Evolutionary conservation across 2,888 invertebrate species (phyloP).

Genomic region (Drosophila pseudotalamancana): DNA sequence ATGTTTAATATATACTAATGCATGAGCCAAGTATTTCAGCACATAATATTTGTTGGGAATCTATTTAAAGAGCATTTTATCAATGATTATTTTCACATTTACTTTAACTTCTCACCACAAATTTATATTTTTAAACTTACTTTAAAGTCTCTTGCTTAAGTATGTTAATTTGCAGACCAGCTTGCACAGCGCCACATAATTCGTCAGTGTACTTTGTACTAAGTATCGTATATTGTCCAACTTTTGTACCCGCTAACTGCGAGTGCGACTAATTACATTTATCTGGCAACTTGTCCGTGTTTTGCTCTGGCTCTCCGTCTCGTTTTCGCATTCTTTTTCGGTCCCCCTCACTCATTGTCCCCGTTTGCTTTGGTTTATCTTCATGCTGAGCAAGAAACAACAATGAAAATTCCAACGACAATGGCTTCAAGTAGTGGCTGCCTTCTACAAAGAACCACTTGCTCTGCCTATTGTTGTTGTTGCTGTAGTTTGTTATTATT

Average conservation of each 20-base stretch:
- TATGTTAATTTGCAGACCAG: slow-evolving; percentile 22
- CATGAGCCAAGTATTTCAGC: too few species aligned
- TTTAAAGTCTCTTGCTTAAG: neutral
- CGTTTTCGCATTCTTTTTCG: neutral
- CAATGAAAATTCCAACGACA: slow-evolving; percentile 53
- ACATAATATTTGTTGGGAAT: too few species aligned
- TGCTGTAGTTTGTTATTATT: slow-evolving; percentile 27
- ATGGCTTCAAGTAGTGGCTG: slow-evolving; percentile 30
- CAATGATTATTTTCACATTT: neutral
- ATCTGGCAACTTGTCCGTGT: slow-evolving; percentile 27
- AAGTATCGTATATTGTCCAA: slow-evolving; percentile 2
- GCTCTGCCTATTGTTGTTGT: slow-evolving; percentile 31
- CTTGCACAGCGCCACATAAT: slow-evolving; percentile 12
- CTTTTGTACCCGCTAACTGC: slow-evolving; percentile 14
- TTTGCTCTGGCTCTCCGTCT: neutral
- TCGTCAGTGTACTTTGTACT: neutral
- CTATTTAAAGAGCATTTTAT: too few species aligned
- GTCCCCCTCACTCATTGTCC: neutral
- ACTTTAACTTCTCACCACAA: neutral
- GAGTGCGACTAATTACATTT: slow-evolving; percentile 59
- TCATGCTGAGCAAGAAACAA: slow-evolving; percentile 44
- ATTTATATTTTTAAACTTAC: neutral
- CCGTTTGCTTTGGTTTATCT: slow-evolving; percentile 26
- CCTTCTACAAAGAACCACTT: slow-evolving; percentile 44
- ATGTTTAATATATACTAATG: too few species aligned